phyloP scores from a whole-genome alignment of 2,797 vertebrate species.

The Simalia tracyae region DNA sequence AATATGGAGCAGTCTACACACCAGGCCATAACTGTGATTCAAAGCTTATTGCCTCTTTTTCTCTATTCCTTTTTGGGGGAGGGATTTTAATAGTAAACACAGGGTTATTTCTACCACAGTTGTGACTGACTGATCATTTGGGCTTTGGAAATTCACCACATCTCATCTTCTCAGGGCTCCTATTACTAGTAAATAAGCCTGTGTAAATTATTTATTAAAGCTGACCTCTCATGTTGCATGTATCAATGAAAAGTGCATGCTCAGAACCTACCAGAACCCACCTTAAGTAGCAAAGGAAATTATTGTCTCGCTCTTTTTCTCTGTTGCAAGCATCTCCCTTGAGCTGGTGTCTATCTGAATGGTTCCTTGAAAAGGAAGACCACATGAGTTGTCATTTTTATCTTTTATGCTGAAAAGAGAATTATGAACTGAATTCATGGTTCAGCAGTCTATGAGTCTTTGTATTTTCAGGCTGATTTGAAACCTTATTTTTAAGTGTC shows the following conservation, averaged over 20 bases:
- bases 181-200: constrained; percentile 9
- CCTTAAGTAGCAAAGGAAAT: constrained; percentile 48
- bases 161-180: not conserved
- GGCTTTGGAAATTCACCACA: not conserved
- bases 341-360: not conserved
- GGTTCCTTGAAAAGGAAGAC: not conserved
- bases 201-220: constrained; percentile 15
- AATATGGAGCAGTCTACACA: not conserved
- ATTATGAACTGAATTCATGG: not conserved
- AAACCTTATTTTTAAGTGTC: not conserved
- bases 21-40: not conserved
- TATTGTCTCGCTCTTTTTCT: not conserved
- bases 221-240: not conserved
- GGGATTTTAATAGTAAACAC: not conserved
- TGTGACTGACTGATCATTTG: not conserved
- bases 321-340: not conserved
- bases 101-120: not conserved
- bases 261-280: not conserved
- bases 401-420: not conserved
- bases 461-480: not conserved
- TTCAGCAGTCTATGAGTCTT: not conserved
- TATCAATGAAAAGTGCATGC: not conserved
- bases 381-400: not conserved
- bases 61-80: not conserved
- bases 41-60: not conserved